Percentiles rank a stretch among this genome's conserved stretches.
phyloP scores from a whole-genome alignment of 2,888 invertebrate genomes.

The Rambutsinella grinnellia region DNA sequence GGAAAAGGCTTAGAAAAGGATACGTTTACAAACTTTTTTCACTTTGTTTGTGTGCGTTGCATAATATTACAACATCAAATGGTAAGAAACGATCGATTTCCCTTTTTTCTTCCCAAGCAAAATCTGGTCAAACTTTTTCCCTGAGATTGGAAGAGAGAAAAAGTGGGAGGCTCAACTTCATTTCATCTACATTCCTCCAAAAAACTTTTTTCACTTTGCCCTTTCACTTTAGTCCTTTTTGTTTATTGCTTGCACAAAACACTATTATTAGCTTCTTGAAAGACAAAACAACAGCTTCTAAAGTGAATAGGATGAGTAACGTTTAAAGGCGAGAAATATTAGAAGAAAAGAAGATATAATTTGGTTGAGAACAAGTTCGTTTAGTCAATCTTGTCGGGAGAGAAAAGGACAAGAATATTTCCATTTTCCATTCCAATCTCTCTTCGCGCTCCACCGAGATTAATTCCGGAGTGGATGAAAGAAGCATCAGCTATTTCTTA shows the following conservation, averaged over 20 bases:
- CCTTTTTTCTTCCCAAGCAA: not conserved
- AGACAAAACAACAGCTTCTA: not conserved
- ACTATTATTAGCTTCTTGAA: conserved; percentile 14
- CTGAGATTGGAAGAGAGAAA: not conserved
- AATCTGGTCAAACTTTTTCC: conserved; percentile 10
- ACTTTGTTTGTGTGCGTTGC: conserved; percentile 36
- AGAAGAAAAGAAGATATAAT: too few relatives aligned
- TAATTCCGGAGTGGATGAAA: too few relatives aligned
- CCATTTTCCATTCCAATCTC: too few relatives aligned
- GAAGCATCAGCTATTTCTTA: too few relatives aligned
- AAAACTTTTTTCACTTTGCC: not conserved
- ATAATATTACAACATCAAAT: conserved; percentile 30
- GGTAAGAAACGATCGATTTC: conserved; percentile 2
- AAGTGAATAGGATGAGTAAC: too few relatives aligned
- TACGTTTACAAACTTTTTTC: conserved; percentile 9
- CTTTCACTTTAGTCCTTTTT: not conserved
- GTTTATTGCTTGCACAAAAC: conserved; percentile 6
- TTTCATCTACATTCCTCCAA: not conserved
- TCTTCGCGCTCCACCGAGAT: too few relatives aligned
- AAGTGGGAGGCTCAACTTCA: not conserved
- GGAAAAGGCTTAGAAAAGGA: not conserved
- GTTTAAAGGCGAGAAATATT: too few relatives aligned
- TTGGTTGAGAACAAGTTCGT: too few relatives aligned
- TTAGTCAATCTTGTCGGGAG: too few relatives aligned
- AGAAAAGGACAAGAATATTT: conserved; percentile 2